Evolutionary conservation across 2,888 invertebrate genomes (phyloP), one percentile per base, ranked within the genome.

Genomic region (Euproctis similis): DNA sequence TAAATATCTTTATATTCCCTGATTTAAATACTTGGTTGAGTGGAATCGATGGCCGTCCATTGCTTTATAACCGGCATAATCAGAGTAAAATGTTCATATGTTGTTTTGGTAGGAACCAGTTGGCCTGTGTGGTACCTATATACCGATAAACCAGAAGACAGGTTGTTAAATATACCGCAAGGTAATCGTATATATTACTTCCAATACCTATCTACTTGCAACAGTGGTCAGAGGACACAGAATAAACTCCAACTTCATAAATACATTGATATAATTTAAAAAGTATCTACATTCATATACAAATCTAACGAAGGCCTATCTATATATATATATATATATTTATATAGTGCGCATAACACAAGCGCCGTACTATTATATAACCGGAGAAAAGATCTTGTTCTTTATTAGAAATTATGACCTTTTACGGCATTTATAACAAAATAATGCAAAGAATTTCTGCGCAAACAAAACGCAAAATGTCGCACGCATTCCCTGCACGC

Each of bases 201-300:
- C 54, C 41, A 55, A 42, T 52, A 46, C 48, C 56, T 61, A 62
- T 45, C 60, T 62, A 63, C 32, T 39, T 55, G 52, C 54, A 53
- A 43, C 43, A 35, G 26, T 41, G 49, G 49, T 46, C 51, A 40
- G 26, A 46, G 49, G 51, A 50, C 53, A 57, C 50, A 42, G 46
- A 47, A 32, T 56, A 56, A n/a, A 54, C 57, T 46, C 42, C 40
- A 51, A 43, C 36, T 34, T 34, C 49, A 48, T 39, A 53, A 51
- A 55, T 48, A 53, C 47, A 46, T 44, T 41, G 39, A 48, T 47
- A 46, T 41, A 50, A 42, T 49, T 45, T 44, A 43, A 46, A 44
- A 49, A 47, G 30, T 12, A 42, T 37, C 48, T 45, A 39, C 32
- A 37, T 34, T 33, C 44, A 24, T 12, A 28, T 42, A 41, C 34